Evolutionary conservation across 2,797 vertebrate genomes (phyloP).

Genomic region (Megalops cyprinoides): DNA sequence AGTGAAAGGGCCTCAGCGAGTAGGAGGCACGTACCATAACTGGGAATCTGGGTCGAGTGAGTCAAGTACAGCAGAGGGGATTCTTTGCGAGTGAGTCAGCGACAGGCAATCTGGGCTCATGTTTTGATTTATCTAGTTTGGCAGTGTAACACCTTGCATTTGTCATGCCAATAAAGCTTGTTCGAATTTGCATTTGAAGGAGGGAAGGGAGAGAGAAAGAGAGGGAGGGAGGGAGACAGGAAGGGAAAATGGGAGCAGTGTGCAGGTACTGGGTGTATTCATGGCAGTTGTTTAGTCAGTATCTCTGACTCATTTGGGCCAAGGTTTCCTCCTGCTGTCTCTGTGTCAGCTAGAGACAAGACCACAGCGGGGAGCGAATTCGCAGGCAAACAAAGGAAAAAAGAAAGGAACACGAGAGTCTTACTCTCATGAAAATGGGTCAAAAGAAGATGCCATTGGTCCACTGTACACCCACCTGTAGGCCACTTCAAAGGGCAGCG

Average conservation of each 20-base stretch:
- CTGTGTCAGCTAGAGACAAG: constrained; percentile 10
- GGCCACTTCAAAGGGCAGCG: too few relatives aligned
- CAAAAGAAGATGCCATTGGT: too few relatives aligned
- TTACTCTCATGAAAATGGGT: too few relatives aligned
- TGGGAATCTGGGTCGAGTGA: not conserved
- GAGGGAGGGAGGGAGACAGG: not conserved
- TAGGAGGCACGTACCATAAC: too few relatives aligned
- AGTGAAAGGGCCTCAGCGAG: too few relatives aligned
- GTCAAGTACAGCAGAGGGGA: not conserved
- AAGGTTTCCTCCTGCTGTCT: not conserved
- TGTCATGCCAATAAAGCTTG: not conserved
- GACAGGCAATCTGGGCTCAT: too few relatives aligned
- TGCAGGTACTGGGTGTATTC: not conserved
- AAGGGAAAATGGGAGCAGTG: not conserved
- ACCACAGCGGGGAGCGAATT: too few relatives aligned
- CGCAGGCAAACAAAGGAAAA: too few relatives aligned
- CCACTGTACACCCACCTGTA: too few relatives aligned
- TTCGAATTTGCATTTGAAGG: not conserved
- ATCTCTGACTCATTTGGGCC: not conserved
- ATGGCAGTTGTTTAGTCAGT: not conserved
- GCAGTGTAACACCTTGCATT: too few relatives aligned
- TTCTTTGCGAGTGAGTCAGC: not conserved
- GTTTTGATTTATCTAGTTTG: too few relatives aligned
- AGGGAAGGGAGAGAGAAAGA: not conserved
- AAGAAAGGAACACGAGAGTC: too few relatives aligned